These are phyloP conservation scores for Notolabrus celidotus DNA, from an alignment of 2,797 vertebrate species.

Conservation along the genomic window DNA sequence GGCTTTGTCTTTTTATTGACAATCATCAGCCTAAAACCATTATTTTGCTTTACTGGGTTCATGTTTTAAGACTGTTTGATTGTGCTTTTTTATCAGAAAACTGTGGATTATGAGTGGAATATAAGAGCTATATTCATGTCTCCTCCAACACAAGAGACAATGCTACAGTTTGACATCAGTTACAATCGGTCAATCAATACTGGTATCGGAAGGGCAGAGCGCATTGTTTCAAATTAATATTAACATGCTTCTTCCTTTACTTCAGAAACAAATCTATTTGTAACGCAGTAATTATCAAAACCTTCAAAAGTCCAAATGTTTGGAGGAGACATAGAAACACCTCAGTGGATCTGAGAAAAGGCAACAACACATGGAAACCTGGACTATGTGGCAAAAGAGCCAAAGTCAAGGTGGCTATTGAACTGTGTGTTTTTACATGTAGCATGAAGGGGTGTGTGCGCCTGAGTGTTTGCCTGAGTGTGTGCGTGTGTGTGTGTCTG, in stretches of 20 bases:
- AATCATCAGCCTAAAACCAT: constrained; percentile 78
- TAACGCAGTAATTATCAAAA: constrained; percentile 18
- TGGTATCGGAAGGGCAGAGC: constrained; percentile 4
- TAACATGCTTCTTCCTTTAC: constrained; percentile 16
- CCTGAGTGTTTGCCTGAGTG: constrained; percentile 1
- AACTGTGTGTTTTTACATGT: constrained; percentile 26
- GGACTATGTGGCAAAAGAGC: constrained; percentile 17
- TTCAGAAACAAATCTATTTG: constrained; percentile 20
- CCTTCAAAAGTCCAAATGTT: constrained; percentile 14
- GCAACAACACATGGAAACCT: constrained; percentile 1
- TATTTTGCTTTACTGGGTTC: constrained; percentile 62
- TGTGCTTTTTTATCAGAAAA: constrained; percentile 60
- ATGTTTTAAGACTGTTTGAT: constrained; percentile 62
- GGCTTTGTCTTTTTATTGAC: constrained; percentile 81
- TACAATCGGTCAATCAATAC: constrained; percentile 5
- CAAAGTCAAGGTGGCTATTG: constrained; percentile 10
- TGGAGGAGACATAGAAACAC: constrained; percentile 17
- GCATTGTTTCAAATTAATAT: background rate
- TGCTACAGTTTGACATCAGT: constrained; percentile 35
- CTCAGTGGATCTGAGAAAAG: constrained; percentile 26
- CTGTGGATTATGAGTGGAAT: constrained; percentile 52
- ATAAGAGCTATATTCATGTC: constrained; percentile 60
- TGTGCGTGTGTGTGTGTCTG: constrained; percentile 14
- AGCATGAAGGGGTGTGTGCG: constrained; percentile 16
- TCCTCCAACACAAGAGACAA: constrained; percentile 46